Conservation (phyloP, 2,797 vertebrate species). For the Rhabdomys pumilio region DNA sequence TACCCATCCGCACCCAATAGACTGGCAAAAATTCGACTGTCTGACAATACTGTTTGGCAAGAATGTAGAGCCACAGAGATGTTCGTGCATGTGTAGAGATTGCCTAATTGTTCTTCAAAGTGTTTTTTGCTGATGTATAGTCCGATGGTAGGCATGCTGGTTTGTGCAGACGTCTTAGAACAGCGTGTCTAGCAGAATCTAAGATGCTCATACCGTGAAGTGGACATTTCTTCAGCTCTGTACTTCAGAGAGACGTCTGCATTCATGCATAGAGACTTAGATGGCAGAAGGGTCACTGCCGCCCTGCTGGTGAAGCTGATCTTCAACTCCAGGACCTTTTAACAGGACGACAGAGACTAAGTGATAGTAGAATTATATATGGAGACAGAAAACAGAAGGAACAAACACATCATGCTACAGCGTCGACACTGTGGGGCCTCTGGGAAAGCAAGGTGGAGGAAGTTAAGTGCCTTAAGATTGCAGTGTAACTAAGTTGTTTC, state of each 20-base stretch:
- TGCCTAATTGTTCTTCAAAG: constrained; percentile 12
- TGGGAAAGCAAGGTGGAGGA: neutral
- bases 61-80: neutral
- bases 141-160: neutral
- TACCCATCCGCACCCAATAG: neutral
- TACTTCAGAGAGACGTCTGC: neutral
- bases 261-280: rapidly evolving
- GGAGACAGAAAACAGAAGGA: neutral
- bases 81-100: neutral
- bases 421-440: neutral
- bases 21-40: neutral
- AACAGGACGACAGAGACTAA: neutral
- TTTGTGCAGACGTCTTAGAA: neutral
- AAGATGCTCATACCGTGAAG: rapidly evolving
- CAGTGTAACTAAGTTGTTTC: neutral
- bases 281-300: neutral
- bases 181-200: neutral
- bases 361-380: neutral
- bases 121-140: neutral
- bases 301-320: neutral
- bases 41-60: neutral
- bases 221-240: neutral
- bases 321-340: neutral
- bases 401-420: neutral
- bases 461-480: neutral